phyloP scores from a whole-genome alignment of 2,797 vertebrate genomes.

The Kryptopterus vitreolus region DNA sequence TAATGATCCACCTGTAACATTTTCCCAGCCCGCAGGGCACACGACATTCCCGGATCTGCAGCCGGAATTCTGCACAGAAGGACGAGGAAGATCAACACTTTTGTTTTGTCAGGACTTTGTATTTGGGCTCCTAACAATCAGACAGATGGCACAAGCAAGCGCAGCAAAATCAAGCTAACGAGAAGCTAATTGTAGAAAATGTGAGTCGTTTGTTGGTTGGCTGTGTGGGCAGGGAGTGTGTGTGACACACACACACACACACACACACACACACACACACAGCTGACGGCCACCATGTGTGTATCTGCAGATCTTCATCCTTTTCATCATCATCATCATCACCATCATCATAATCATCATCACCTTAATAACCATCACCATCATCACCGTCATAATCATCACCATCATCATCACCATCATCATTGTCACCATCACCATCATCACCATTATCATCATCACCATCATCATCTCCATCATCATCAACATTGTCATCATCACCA shows the following conservation, averaged over 20 bases:
- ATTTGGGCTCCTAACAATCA: background rate
- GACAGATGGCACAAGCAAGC: slow-evolving; percentile 25
- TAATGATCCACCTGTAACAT: slow-evolving; percentile 1
- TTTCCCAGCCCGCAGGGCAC: background rate
- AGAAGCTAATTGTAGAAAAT: slow-evolving; percentile 29
- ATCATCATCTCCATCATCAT: too few relatives aligned
- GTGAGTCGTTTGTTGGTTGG: background rate
- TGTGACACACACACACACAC: slow-evolving; percentile 1
- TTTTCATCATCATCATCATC: background rate
- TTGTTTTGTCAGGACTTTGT: background rate
- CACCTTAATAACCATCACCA: background rate
- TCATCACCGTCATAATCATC: background rate
- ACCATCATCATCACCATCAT: background rate
- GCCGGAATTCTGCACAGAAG: background rate
- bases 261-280: background rate
- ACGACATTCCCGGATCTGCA: background rate
- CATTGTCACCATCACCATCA: background rate
- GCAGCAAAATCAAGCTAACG: slow-evolving; percentile 31
- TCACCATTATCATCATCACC: too few relatives aligned
- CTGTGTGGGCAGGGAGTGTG: background rate
- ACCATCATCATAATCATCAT: background rate
- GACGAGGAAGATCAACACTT: background rate
- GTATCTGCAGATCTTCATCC: slow-evolving; percentile 14
- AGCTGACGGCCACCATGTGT: slow-evolving; percentile 40
- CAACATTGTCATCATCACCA: too few relatives aligned